Conservation (phyloP, 1,140 invertebrate species). For the Batillaria attramentaria region DNA sequence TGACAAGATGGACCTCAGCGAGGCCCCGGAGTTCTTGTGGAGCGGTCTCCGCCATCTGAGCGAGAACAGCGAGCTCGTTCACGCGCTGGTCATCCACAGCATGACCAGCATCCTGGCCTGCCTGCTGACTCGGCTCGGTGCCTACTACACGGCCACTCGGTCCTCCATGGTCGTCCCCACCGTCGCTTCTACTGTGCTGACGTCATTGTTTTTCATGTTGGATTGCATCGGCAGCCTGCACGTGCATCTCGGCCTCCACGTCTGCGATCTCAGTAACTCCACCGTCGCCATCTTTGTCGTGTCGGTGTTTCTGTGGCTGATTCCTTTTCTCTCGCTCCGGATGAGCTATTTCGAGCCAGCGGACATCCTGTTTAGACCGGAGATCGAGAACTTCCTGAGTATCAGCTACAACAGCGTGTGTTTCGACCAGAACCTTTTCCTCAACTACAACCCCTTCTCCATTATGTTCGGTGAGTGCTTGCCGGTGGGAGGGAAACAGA, state of each 20-base stretch:
- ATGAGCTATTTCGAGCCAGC: constrained; percentile 28
- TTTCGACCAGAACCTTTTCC: constrained; percentile 41
- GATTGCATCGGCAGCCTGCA: constrained; percentile 20
- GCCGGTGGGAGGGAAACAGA: constrained; percentile 8
- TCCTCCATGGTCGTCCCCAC: constrained; percentile 30
- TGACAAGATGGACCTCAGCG: neutral
- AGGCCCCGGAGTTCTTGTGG: constrained; percentile 21
- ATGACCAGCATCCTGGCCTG: constrained; percentile 5
- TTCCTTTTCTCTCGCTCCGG: constrained; percentile 32
- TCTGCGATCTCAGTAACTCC: neutral
- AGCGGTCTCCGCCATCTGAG: constrained; percentile 4
- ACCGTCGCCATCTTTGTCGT: constrained; percentile 26
- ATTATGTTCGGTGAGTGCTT: neutral
- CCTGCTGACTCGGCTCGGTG: constrained; percentile 23
- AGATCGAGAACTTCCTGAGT: constrained; percentile 36
- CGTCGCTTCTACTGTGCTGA: constrained; percentile 27
- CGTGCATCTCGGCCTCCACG: neutral
- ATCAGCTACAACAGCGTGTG: constrained; percentile 38
- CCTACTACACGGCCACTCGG: constrained; percentile 36
- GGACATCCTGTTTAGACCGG: constrained; percentile 35
- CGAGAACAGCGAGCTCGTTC: neutral
- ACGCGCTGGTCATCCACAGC: neutral
- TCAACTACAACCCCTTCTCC: constrained; percentile 39
- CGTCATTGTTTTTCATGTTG: constrained; percentile 17
- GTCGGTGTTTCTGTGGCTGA: constrained; percentile 21